Evolutionary conservation across 2,888 invertebrate species (phyloP).

Genomic region (Idaea aversata): DNA sequence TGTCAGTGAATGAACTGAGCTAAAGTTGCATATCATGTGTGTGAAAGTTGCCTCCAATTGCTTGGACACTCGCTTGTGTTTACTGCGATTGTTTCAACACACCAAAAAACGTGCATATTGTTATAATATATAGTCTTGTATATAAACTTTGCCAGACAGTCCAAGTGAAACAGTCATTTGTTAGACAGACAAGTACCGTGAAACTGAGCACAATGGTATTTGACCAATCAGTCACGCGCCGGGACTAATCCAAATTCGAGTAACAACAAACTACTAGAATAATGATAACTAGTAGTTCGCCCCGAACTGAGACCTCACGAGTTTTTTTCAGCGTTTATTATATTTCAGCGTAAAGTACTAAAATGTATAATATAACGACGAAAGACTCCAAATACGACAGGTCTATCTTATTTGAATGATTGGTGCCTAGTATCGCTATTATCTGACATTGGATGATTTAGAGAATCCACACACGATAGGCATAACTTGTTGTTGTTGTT

Average conservation of each 20-base stretch:
- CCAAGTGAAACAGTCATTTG: constrained; percentile 50
- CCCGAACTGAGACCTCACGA: no score
- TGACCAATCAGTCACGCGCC: constrained; percentile 51
- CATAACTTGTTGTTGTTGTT: no score
- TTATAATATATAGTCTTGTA: constrained; percentile 10
- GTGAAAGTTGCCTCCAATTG: constrained; percentile 40
- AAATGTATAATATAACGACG: no score
- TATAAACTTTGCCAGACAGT: constrained; percentile 30
- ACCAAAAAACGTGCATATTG: constrained; percentile 24
- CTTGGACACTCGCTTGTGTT: constrained; percentile 19
- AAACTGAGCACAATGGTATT: constrained; percentile 53
- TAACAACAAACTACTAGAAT: background rate
- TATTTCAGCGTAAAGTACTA: no score
- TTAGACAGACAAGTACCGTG: constrained; percentile 54
- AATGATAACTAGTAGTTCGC: no score
- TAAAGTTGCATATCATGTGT: constrained; percentile 45
- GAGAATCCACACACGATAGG: no score
- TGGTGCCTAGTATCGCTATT: no score
- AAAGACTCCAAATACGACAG: no score
- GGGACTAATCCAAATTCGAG: constrained; percentile 33
- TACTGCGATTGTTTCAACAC: constrained; percentile 19
- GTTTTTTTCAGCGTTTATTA: no score
- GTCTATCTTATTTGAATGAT: no score
- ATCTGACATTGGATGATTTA: no score
- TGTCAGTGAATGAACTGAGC: constrained; percentile 57